Evolutionary conservation across 2,888 invertebrate genomes (phyloP), one percentile per base, ranked within the genome.

Genomic region (Polietes domitor): DNA sequence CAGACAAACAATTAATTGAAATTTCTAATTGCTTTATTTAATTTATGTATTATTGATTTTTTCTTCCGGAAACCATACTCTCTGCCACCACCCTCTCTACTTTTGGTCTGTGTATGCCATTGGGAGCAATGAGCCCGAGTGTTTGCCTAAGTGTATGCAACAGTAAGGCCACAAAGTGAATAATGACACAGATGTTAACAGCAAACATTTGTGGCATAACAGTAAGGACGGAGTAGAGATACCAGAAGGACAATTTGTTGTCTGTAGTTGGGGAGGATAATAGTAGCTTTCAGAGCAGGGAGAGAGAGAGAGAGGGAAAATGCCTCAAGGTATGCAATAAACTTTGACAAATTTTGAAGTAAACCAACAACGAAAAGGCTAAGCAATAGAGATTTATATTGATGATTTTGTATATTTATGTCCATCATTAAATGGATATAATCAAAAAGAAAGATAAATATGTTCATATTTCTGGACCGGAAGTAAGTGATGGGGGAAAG

Each of bases 261-360:
- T 61, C 9, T n/a, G n/a, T n/a, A n/a, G n/a, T 24, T 17, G 10
- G 5, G n/a, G n/a, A 58, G 10, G 28, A 17, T 28, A 17, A 63
- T 28, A 63, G 26, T 24, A 53, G 53, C n/a, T 19, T 50, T 19
- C 1, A 58, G 32, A 63, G 15, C 24, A 24, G 2, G 12, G 2
- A 3, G 10, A 24, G 26, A 58, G 6, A 2, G 58, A 58, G 24
- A 24, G n/a, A 5, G 9, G 28, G n/a, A 12, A n/a, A 2, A 61
- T 12, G 58, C 79, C 80, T 63, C 28, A 70, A 77, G 83, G 37
- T 77, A 53, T 37, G 73, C 80, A 41, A 80, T 77, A 83, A 80
- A 80, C 72, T 83, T 83, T 77, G 77, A 73, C 61, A 73, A 80
- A 70, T 73, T 77, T 76, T 58, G 65, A 41, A 24, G 9, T 9